Evolutionary conservation across 2,113 vertebrate species (phyloP).

Genomic region (Siniperca chuatsi): DNA sequence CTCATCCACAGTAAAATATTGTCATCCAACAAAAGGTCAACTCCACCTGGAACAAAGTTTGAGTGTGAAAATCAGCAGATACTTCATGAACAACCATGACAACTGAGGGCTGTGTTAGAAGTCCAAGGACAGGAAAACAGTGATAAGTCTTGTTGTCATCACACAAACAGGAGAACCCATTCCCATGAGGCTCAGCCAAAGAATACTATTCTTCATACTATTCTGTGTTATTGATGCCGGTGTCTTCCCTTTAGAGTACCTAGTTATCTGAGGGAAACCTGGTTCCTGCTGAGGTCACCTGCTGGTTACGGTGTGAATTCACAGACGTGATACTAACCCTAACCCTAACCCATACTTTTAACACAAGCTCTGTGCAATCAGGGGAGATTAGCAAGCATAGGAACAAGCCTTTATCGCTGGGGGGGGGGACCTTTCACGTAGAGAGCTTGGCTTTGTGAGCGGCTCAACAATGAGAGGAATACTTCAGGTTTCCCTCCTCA

Average conservation of each 20-base stretch:
- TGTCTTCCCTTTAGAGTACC: not conserved
- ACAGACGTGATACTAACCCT: slow-evolving; percentile 7
- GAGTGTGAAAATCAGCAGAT: slow-evolving; percentile 29
- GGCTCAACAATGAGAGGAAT: slow-evolving; percentile 61
- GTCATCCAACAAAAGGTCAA: not conserved
- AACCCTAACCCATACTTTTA: slow-evolving; percentile 2
- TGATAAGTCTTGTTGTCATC: slow-evolving; percentile 71
- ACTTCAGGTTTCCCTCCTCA: slow-evolving; percentile 62
- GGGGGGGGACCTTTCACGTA: slow-evolving; percentile 48
- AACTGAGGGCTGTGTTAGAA: slow-evolving; percentile 41
- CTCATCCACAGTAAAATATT: not conserved
- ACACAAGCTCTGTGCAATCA: slow-evolving; percentile 6
- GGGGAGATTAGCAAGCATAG: slow-evolving; percentile 37
- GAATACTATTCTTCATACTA: slow-evolving; percentile 42
- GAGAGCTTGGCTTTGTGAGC: slow-evolving; percentile 39
- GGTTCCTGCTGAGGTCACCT: slow-evolving; percentile 19
- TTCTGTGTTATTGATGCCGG: not conserved
- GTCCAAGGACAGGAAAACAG: slow-evolving; percentile 66
- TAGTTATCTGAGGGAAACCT: slow-evolving; percentile 29
- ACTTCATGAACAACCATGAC: no score
- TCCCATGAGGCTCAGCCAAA: slow-evolving; percentile 49
- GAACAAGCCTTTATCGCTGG: slow-evolving; percentile 41
- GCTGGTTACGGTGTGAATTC: slow-evolving; percentile 27
- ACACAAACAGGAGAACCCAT: slow-evolving; percentile 32
- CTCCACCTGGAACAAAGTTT: not conserved